Evolutionary conservation across 2,113 vertebrate genomes (phyloP), one percentile per base, ranked within the genome.

Genomic region (Rhea americana): DNA sequence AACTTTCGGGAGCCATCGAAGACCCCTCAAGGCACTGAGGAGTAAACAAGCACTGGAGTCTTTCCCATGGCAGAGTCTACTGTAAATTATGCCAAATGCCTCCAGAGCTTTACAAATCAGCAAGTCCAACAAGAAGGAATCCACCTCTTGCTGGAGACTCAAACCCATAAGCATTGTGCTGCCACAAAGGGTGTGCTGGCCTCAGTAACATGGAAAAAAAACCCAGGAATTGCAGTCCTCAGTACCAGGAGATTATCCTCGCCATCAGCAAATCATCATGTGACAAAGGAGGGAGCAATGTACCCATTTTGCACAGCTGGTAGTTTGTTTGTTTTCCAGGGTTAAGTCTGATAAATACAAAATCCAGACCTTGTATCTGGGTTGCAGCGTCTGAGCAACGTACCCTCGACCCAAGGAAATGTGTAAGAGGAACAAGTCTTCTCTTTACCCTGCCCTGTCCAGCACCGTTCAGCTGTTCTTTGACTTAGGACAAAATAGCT

Each of bases 191-290:
- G 32, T 13, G 15, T 16, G 22, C n/a, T 32, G n/a, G 22, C 47
- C 13, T 18, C 66, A 85, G 30, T 13, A 71, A 53, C 7, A 58
- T 2, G 7, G 24, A 48, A 24, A 87, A 84, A 85, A 24, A 2
- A 35, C 35, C n/a, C n/a, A 74, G 25, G 11, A 91, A n/a, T 11
- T 5, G 2, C 16, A 14, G 28, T 76, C 65, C 55, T 55, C 63
- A 82, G 1, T 26, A 17, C 8, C 32, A 5, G 5, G 26, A 85
- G 59, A 26, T 26, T 73, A 65, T 85, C 50, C 28, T 37, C 70
- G 50, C 32, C 24, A 66, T 61, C 28, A 67, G 14, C 17, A 1
- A 6, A 35, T 13, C 0, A 0, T 24, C 51, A 24, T 9, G 20
- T 55, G 61, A 78, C 14, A 82, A 82, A 71, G 5, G 58, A 71